Conservation (phyloP, 2,797 vertebrate genomes). For the Enteromius thamalakanensis region DNA sequence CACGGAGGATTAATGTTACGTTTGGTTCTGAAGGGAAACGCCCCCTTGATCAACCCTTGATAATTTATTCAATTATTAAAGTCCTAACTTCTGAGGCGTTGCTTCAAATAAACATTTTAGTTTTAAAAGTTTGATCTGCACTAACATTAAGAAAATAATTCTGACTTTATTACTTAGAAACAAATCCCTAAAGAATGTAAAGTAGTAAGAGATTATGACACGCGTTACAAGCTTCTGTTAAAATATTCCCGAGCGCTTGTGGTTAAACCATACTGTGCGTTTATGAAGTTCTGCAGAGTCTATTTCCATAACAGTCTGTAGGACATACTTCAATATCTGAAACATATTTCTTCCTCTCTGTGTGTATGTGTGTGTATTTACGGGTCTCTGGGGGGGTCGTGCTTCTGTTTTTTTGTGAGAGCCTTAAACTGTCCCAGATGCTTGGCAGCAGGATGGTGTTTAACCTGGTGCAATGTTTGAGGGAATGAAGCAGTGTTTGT, state of each 20-base stretch:
- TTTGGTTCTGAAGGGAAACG: no score
- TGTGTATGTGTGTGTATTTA: slow-evolving; percentile 15
- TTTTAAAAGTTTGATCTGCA: background rate
- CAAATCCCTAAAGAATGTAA: background rate
- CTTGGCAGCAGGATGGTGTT: slow-evolving; percentile 55
- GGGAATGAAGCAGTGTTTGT: slow-evolving; percentile 58
- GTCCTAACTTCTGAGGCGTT: background rate
- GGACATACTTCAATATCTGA: background rate
- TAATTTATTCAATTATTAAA: background rate
- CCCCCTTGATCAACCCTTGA: no score
- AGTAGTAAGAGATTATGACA: background rate
- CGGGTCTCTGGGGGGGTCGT: background rate
- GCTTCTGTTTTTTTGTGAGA: slow-evolving; percentile 46
- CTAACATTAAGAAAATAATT: background rate
- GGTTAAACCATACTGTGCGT: background rate
- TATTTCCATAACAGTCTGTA: slow-evolving; percentile 11
- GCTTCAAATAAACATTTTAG: background rate
- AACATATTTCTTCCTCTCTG: background rate
- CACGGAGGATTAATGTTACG: no score
- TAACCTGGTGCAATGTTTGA: slow-evolving; percentile 52
- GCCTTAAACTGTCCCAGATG: slow-evolving; percentile 72
- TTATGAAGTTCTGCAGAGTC: slow-evolving; percentile 11
- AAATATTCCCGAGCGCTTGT: background rate
- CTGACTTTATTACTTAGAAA: background rate
- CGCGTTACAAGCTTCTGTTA: background rate